Evolutionary conservation across 1,140 invertebrate genomes (phyloP).

Genomic region (Ephestia elutella): DNA sequence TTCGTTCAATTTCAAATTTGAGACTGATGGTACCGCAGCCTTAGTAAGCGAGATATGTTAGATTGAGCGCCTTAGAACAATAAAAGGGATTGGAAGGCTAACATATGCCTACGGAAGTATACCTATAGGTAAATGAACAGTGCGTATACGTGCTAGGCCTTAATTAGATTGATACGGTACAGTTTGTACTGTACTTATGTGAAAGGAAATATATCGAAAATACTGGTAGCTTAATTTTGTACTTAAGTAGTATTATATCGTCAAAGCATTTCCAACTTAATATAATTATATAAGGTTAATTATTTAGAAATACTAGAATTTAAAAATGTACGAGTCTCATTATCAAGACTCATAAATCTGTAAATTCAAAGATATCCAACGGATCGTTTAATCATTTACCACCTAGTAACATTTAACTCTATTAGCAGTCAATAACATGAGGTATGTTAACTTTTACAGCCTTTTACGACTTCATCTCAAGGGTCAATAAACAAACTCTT

Average conservation of each 20-base stretch:
- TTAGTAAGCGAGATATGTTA: constrained; percentile 12
- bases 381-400: background rate
- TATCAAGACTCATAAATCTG: background rate
- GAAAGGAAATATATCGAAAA: no score
- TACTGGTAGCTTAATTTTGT: no score
- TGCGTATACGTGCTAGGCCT: background rate
- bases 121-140: background rate
- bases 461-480: constrained; percentile 2
- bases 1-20: constrained; percentile 74
- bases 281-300: no score
- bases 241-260: no score
- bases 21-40: constrained; percentile 60
- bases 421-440: constrained; percentile 6
- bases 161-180: no score
- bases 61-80: constrained; percentile 15
- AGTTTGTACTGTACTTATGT: no score
- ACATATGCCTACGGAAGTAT: background rate
- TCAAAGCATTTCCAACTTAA: no score
- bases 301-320: no score
- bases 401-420: background rate
- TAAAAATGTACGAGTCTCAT: no score
- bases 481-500: background rate
- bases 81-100: constrained; percentile 15
- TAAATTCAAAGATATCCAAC: background rate
- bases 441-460: constrained; percentile 4